Percentiles rank a stretch among this genome's conserved stretches.
Conservation (phyloP, 2,797 vertebrate genomes). For the Periophthalmus magnuspinnatus region DNA sequence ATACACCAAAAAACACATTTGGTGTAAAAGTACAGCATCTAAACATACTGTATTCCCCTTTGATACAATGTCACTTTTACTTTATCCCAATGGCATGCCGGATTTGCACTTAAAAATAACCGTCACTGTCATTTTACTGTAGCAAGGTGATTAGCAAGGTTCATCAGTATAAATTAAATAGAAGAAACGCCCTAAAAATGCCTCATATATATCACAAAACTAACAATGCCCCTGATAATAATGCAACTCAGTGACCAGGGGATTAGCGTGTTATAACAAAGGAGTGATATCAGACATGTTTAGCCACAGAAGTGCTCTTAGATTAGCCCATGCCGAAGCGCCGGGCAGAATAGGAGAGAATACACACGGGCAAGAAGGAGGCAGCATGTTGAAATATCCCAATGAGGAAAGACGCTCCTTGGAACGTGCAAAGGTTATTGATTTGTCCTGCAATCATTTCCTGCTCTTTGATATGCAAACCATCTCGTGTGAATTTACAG, state of each 20-base stretch:
- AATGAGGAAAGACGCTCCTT: constrained; percentile 71
- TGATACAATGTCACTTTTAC: neutral
- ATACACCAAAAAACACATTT: constrained; percentile 19
- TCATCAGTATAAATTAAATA: neutral
- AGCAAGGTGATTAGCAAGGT: neutral
- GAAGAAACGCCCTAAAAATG: constrained; percentile 38
- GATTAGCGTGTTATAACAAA: constrained; percentile 55
- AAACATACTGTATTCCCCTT: constrained; percentile 29
- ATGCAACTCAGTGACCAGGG: constrained; percentile 14
- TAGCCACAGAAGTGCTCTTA: constrained; percentile 62
- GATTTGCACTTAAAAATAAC: neutral
- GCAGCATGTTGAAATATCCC: constrained; percentile 52
- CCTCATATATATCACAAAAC: constrained; percentile 23
- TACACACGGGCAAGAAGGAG: constrained; percentile 51
- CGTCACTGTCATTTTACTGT: neutral
- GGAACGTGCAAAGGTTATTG: constrained; percentile 96
- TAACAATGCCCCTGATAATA: constrained; percentile 50
- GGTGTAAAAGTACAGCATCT: neutral
- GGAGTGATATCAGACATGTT: constrained; percentile 56
- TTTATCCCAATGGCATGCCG: neutral
- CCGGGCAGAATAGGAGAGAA: constrained; percentile 63
- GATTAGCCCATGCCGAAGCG: constrained; percentile 65
- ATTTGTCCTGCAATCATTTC: constrained; percentile 99
- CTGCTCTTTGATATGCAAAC: constrained; percentile 99
- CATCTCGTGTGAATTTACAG: constrained; percentile 98